Conservation (phyloP, 2,797 vertebrate species). For the Crax fasciolata region DNA sequence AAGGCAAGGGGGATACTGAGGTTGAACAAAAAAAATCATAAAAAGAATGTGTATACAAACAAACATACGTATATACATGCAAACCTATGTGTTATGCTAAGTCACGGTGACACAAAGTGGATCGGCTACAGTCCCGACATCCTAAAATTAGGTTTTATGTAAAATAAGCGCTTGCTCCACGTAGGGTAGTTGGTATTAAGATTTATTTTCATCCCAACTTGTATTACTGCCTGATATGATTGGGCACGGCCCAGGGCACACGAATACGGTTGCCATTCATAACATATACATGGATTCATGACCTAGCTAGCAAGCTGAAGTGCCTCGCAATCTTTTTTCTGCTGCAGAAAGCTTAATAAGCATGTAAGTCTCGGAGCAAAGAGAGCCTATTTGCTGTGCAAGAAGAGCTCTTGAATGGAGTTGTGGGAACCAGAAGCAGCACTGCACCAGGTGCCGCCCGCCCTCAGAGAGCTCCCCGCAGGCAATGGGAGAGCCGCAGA, state of each 20-base stretch:
- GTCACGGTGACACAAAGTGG: slow-evolving; percentile 38
- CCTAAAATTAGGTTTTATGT: slow-evolving; percentile 63
- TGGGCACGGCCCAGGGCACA: slow-evolving; percentile 59
- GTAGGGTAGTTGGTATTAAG: slow-evolving; percentile 45
- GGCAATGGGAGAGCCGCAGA: neutral
- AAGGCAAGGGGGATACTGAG: neutral
- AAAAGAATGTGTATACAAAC: rapidly evolving
- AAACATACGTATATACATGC: neutral
- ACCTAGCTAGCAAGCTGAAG: slow-evolving; percentile 1
- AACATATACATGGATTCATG: slow-evolving; percentile 53
- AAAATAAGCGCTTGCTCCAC: slow-evolving; percentile 45
- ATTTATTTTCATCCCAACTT: slow-evolving; percentile 56
- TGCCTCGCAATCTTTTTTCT: slow-evolving; percentile 41
- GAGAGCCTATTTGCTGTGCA: neutral
- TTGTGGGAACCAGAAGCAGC: neutral
- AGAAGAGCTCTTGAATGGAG: slow-evolving; percentile 9
- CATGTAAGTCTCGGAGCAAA: neutral
- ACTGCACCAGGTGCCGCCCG: neutral
- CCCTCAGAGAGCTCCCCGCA: neutral
- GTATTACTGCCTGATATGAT: slow-evolving; percentile 4
- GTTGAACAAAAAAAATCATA: neutral
- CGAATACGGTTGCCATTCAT: slow-evolving; percentile 24
- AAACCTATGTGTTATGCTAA: slow-evolving; percentile 8
- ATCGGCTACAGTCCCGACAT: neutral
- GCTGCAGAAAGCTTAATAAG: slow-evolving; percentile 37